Base-by-base conservation (phyloP, 2,797 vertebrate species). In the Lophius americanus region DNA sequence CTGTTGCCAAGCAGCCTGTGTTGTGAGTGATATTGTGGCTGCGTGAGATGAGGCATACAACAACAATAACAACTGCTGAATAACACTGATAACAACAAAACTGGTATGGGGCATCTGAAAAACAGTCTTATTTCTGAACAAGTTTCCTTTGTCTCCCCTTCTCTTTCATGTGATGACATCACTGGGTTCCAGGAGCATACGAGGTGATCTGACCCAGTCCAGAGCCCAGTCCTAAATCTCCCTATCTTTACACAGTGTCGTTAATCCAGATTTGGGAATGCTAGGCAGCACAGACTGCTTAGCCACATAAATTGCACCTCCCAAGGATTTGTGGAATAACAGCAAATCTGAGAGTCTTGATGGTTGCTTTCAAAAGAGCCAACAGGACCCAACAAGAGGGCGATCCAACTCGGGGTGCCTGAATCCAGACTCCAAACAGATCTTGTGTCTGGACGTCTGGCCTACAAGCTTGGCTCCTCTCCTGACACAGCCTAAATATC, bases 191-290 rank as follows among this genome's bases (percentile, higher is more conserved):
- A 88, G 86, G 85, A 85, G 77, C 86, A 85, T 81, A 67, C 73
- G 73, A 89, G 80, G 72, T 85, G 85, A 83, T 73, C 73, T 59
- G 70, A 78, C 60, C 74, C 14, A 43, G 70, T 80, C 81, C 67
- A 81, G 76, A 85, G 64, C 68, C 70, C 66, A 56, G 57, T 71
- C 54, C 79, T 70, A 86, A 83, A 90, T 82, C 88, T 85, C 65
- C 64, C 77, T 79, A 63, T 88, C 78, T 83, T 76, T 70, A 80
- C 82, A 75, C 76, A 0, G 75, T 76, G 83, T 44, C 70, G 55
- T 86, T 92, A 87, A 91, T 93, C 89, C 90, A 90, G 89, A 92
- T 91, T 91, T 85, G 83, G 85, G 79, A 86, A 89, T 83, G 76
- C 69, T 76, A 82, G 77, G 75, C 80, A 64, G 67, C 48, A 11